These are phyloP conservation scores for Clarias gariepinus DNA, from an alignment of 2,113 vertebrate species.

Conservation along the genomic window DNA sequence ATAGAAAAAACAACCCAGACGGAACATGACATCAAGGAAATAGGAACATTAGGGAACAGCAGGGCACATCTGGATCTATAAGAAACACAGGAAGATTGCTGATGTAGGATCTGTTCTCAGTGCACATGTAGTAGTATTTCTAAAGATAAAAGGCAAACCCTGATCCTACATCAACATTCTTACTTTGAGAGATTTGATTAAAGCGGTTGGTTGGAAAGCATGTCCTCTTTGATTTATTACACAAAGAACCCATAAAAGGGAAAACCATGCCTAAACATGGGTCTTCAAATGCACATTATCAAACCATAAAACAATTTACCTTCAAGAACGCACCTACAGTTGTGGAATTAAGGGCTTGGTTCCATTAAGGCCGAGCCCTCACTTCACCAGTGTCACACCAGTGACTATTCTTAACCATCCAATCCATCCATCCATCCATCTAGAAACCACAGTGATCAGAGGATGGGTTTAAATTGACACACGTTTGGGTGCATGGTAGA, in stretches of 20 bases:
- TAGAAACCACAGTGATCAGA: too few relatives aligned
- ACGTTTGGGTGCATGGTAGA: too few relatives aligned
- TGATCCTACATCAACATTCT: slow-evolving; percentile 10
- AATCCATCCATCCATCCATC: too few relatives aligned
- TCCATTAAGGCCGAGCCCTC: neutral
- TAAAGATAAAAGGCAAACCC: slow-evolving; percentile 9
- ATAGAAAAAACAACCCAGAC: slow-evolving; percentile 9
- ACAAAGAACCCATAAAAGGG: neutral
- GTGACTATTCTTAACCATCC: too few relatives aligned
- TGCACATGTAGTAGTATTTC: neutral
- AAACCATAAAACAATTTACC: neutral
- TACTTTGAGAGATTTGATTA: slow-evolving; percentile 5
- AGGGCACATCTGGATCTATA: neutral
- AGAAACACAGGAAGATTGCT: neutral
- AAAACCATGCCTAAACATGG: neutral
- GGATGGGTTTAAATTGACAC: too few relatives aligned
- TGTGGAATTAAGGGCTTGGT: too few relatives aligned
- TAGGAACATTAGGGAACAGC: neutral
- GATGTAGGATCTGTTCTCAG: slow-evolving; percentile 25
- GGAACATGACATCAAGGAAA: neutral
- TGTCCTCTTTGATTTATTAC: slow-evolving; percentile 6
- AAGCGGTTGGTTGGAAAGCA: neutral
- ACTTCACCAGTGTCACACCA: too few relatives aligned
- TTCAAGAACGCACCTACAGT: neutral
- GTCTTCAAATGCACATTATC: neutral